Base-by-base conservation (phyloP, 2,113 vertebrate species). In the Chinchilla lanigera region DNA sequence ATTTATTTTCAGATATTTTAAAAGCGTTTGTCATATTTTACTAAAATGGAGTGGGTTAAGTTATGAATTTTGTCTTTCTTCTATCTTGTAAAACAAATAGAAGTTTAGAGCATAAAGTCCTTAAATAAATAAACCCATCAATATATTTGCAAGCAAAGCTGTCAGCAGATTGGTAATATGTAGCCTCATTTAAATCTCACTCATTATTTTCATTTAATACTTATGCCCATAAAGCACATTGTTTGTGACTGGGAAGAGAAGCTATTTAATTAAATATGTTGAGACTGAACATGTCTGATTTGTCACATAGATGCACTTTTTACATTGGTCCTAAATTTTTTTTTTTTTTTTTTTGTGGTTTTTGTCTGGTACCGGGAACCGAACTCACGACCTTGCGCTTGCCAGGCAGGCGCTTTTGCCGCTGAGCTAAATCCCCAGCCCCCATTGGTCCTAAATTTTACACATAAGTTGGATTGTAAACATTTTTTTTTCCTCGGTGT, bases 171-270 rank as follows among this genome's bases (percentile, higher is more conserved):
- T 73, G 24, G 17, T 78, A 22, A 89, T 67, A 75, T n/a, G 75
- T 28, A 24, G 1, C 4, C 8, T 80, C 28, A 1, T 67, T 54
- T 83, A 85, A 33, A 63, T 58, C 14, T 86, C 44, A 91, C 2
- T 96, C 5, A 65, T 16, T 95, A 94, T 71, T 97, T 94, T 93
- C 60, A 93, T 84, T 86, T 82, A 92, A 83, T 92, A 88, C n/a
- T 47, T 77, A 35, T 17, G 16, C 24, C 24, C 86, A 58, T 47
- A 71, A 86, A 80, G 24, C 14, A 87, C 52, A 89, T 38, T 86
- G 9, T 2, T 30, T 81, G 71, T 95, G 24, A 67, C 8, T 84
- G 2, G 8, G 47, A 63, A 88, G 65, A 24, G 10, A 7, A 63
- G 24, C n/a, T 7, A 69, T 90, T 80, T 81, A 93, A 94, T 88